A percentile compares a stretch with the other conserved stretches of the same genome.
Evolutionary conservation across 1,140 invertebrate genomes (phyloP).

Genomic region (Wiebesia pumilae): DNA sequence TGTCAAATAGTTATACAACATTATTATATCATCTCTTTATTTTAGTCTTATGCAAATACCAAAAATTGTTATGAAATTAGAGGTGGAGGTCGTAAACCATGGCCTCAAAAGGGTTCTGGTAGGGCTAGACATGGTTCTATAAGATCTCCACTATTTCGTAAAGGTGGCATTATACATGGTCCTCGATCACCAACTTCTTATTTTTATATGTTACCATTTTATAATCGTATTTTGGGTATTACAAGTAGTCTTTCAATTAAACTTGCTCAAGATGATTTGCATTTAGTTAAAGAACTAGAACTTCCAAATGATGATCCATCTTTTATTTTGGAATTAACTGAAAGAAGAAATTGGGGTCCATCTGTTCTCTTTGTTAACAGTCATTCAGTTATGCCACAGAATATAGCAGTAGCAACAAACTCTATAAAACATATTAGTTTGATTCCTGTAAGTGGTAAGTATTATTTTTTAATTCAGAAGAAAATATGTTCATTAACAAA

Average conservation of each 20-base stretch:
- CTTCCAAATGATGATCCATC: constrained; percentile 88
- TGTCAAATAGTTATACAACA: background rate
- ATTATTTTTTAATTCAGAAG: background rate
- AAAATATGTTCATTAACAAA: background rate
- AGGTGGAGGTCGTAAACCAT: constrained; percentile 93
- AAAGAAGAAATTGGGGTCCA: constrained; percentile 93
- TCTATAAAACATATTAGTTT: constrained; percentile 88
- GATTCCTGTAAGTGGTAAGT: constrained; percentile 94
- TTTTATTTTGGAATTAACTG: constrained; percentile 87
- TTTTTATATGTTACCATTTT: constrained; percentile 94
- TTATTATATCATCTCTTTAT: constrained; percentile 44
- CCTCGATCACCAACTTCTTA: constrained; percentile 90
- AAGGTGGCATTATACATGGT: constrained; percentile 89
- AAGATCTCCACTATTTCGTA: constrained; percentile 88
- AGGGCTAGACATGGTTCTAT: constrained; percentile 93
- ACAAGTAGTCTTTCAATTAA: constrained; percentile 90
- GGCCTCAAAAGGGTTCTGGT: constrained; percentile 96
- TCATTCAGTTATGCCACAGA: constrained; percentile 89
- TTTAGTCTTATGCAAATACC: constrained; percentile 81
- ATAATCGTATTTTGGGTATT: constrained; percentile 85
- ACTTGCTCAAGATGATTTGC: constrained; percentile 95
- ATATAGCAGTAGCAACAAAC: constrained; percentile 88
- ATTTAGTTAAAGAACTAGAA: constrained; percentile 91
- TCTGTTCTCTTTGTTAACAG: constrained; percentile 96
- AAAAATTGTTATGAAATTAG: constrained; percentile 88